Conservation (phyloP, 2,113 vertebrate species). For the Chascanopsetta lugubris region DNA sequence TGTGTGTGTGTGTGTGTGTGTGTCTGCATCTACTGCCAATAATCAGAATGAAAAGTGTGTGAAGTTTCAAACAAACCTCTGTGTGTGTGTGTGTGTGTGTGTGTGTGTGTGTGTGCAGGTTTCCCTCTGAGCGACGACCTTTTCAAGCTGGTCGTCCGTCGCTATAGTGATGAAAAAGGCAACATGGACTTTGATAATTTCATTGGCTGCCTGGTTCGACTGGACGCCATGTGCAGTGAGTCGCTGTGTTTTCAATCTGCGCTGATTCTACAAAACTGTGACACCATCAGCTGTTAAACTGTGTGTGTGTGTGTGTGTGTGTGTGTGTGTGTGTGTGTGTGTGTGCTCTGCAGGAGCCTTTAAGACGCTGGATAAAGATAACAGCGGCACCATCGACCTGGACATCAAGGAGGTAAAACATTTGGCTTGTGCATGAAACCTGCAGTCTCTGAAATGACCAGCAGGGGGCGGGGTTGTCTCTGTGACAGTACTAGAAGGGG, state of each 20-base stretch:
- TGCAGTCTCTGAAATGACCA: too few species aligned
- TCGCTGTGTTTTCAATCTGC: slow-evolving; percentile 16
- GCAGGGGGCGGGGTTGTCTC: too few species aligned
- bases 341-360: slow-evolving; percentile 83
- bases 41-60: background rate
- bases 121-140: slow-evolving; percentile 88
- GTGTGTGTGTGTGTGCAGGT: slow-evolving; percentile 70
- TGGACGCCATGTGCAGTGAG: slow-evolving; percentile 95
- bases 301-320: too few species aligned
- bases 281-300: too few species aligned
- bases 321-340: background rate
- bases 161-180: slow-evolving; percentile 83
- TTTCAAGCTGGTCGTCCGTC: slow-evolving; percentile 80
- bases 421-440: too few species aligned
- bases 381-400: slow-evolving; percentile 82
- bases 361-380: slow-evolving; percentile 86
- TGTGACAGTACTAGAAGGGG: too few species aligned
- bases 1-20: too few species aligned
- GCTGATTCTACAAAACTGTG: too few species aligned
- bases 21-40: too few species aligned
- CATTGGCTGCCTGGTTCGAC: slow-evolving; percentile 90
- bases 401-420: slow-evolving; percentile 88
- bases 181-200: slow-evolving; percentile 93
- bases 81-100: background rate
- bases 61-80: background rate